A percentile compares a stretch with the other conserved stretches of the same genome.
These are phyloP conservation scores for Euzophera pinguis DNA, from an alignment of 2,888 invertebrate genomes.

Conservation along the genomic window DNA sequence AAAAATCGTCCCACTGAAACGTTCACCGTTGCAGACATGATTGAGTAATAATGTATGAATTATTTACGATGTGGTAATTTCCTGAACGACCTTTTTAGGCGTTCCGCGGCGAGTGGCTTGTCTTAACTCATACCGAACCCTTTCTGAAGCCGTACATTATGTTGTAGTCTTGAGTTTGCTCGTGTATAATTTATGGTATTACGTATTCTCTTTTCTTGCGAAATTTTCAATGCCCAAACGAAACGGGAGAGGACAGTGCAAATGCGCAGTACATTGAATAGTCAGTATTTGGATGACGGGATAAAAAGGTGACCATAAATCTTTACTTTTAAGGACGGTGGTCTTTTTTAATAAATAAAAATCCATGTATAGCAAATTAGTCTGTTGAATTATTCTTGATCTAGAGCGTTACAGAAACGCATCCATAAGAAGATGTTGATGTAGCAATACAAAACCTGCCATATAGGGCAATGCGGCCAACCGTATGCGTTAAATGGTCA, in stretches of 20 bases:
- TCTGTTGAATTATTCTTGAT: slow-evolving; percentile 9
- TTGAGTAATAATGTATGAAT: slow-evolving; percentile 76
- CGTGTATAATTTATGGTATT: slow-evolving; percentile 36
- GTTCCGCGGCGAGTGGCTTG: slow-evolving; percentile 36
- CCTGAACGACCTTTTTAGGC: slow-evolving; percentile 57
- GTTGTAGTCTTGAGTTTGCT: slow-evolving; percentile 32
- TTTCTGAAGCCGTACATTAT: slow-evolving; percentile 39
- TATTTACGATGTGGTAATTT: slow-evolving; percentile 74
- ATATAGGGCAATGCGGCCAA: slow-evolving; percentile 35
- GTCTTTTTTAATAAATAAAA: slow-evolving; percentile 7
- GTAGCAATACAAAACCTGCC: slow-evolving; percentile 30
- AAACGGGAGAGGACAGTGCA: neutral
- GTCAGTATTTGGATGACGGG: neutral
- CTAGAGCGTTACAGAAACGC: slow-evolving; percentile 20
- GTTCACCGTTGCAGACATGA: slow-evolving; percentile 62
- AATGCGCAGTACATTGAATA: neutral
- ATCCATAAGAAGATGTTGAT: slow-evolving; percentile 25
- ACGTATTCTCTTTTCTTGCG: slow-evolving; percentile 20
- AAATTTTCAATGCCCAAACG: slow-evolving; percentile 4
- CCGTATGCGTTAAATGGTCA: slow-evolving; percentile 26
- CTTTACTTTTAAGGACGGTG: neutral
- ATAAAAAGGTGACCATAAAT: slow-evolving; percentile 3
- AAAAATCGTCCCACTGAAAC: slow-evolving; percentile 51
- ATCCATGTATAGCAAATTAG: neutral
- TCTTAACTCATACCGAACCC: slow-evolving; percentile 29